These are phyloP conservation scores for Branchipolynoe longqiensis DNA, from an alignment of 2,888 invertebrate genomes.

Conservation along the genomic window DNA sequence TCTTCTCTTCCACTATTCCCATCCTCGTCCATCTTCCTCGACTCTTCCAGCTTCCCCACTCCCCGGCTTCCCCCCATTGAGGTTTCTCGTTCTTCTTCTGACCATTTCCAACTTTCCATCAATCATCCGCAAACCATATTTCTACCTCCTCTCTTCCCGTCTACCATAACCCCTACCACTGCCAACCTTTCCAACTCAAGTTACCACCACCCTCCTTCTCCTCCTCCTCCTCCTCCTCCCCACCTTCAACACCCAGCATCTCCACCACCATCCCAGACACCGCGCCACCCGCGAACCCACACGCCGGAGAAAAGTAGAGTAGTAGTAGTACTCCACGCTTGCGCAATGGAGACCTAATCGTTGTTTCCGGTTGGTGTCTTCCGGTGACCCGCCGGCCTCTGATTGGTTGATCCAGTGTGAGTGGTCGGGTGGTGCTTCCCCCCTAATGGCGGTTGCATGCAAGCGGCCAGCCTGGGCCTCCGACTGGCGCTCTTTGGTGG, in stretches of 20 bases:
- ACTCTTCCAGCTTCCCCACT: too few species aligned
- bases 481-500: background rate
- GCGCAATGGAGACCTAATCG: constrained; percentile 42
- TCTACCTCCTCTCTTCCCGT: too few species aligned
- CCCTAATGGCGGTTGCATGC: background rate
- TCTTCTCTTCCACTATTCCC: too few species aligned
- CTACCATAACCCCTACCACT: too few species aligned
- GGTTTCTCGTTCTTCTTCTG: too few species aligned
- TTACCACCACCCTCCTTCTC: too few species aligned
- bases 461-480: background rate
- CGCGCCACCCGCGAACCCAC: background rate
- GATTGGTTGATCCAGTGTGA: constrained; percentile 25
- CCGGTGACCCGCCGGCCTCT: background rate
- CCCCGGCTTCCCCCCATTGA: too few species aligned
- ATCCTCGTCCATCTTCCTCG: too few species aligned
- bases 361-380: constrained; percentile 23
- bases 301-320: background rate
- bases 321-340: background rate
- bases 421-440: background rate
- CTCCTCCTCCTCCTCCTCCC: too few species aligned
- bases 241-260: background rate
- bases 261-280: background rate
- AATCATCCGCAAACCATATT: too few species aligned
- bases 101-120: too few species aligned
- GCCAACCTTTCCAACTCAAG: too few species aligned